Conservation (phyloP, 2,113 vertebrate species). For the Balaenoptera acutorostrata region DNA sequence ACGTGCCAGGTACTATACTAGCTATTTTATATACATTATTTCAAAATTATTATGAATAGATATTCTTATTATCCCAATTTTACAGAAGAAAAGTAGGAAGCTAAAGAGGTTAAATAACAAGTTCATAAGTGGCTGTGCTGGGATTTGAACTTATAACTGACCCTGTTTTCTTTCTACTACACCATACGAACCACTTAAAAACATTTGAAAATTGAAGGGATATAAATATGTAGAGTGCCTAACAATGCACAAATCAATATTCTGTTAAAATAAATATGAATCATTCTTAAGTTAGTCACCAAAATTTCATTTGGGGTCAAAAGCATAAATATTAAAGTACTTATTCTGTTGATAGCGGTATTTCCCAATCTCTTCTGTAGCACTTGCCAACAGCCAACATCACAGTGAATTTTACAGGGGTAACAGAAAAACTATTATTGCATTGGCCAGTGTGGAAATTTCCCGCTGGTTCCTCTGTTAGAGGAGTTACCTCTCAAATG, state of each 20-base stretch:
- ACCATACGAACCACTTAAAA: neutral
- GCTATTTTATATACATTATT: neutral
- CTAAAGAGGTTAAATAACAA: neutral
- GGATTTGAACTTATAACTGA: neutral
- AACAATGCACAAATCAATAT: conserved; percentile 32
- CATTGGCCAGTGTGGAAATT: conserved; percentile 12
- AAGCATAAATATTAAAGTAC: conserved; percentile 45
- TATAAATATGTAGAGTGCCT: conserved; percentile 3
- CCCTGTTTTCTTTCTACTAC: neutral
- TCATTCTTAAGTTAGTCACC: conserved; percentile 18
- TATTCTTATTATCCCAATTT: neutral
- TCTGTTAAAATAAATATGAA: conserved; percentile 35
- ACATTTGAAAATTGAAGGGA: neutral
- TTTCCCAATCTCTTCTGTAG: neutral
- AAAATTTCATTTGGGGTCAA: conserved; percentile 53
- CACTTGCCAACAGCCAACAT: neutral
- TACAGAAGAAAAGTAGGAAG: neutral
- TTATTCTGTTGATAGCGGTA: conserved; percentile 36
- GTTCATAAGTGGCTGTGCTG: neutral
- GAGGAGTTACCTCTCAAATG: neutral
- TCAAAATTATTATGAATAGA: neutral
- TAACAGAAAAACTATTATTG: neutral
- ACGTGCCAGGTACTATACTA: neutral
- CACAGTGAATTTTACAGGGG: neutral
- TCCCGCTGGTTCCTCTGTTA: neutral